Evolutionary conservation across 2,113 vertebrate species (phyloP), one percentile per base, ranked within the genome.

Genomic region (Paedocypris sp.): DNA sequence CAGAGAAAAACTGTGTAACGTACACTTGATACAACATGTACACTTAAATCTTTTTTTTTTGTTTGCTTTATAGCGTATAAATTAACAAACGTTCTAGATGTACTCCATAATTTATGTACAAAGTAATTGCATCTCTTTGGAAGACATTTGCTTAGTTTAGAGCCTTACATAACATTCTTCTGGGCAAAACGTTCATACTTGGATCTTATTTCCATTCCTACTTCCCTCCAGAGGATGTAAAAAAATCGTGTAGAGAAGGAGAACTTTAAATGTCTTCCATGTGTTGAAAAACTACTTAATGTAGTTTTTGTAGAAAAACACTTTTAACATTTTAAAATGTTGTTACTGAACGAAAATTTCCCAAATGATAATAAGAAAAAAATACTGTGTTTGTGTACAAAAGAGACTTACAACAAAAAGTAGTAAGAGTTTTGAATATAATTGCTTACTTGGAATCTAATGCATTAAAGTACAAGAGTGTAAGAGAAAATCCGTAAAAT

Each of bases 361-460:
- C 51, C 23, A 28, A 8, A 10, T 8, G 13, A 29, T 36, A 41
- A 56, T 11, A 4, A 70, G 70, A 73, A 62, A 41, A 43, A 38
- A 39, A 49, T 56, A 46, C 13, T 28, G 49, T 49, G 19, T 80
- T 63, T 77, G 60, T 56, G 52, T 43, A 62, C 67, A 41, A 68
- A 46, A n/a, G n/a, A n/a, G n/a, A 52, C 25, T 36, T 32, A 54
- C 25, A 12, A 51, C 36, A 69, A 12, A 13, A 60, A 51, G 36
- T 32, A 22, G 28, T n/a, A n/a, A n/a, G n/a, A n/a, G n/a, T n/a
- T n/a, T n/a, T n/a, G n/a, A n/a, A n/a, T n/a, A n/a, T n/a, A n/a
- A n/a, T n/a, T n/a, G n/a, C n/a, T n/a, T n/a, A n/a, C n/a, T n/a
- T n/a, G n/a, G n/a, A n/a, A n/a, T n/a, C n/a, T n/a, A n/a, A n/a